These are phyloP conservation scores for Leptinotarsa texana DNA, from an alignment of 1,140 invertebrate genomes.

Conservation along the genomic window DNA sequence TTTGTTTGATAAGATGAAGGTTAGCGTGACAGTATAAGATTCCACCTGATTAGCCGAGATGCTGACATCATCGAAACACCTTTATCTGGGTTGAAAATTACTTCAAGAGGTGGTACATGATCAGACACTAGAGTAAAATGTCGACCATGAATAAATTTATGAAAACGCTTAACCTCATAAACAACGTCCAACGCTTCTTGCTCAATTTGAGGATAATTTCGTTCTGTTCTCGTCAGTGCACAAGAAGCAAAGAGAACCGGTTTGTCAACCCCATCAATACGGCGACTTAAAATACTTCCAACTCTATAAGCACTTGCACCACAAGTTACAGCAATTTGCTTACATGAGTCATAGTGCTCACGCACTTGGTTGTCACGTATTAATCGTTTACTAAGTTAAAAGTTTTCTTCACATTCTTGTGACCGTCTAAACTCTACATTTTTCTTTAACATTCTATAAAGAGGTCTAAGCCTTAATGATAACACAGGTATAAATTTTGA, in stretches of 20 bases:
- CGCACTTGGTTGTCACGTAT: slow-evolving; percentile 30
- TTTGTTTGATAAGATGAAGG: too few relatives aligned
- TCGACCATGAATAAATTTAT: slow-evolving; percentile 36
- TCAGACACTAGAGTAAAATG: slow-evolving; percentile 36
- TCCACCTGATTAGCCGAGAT: slow-evolving; percentile 27
- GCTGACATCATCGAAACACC: slow-evolving; percentile 23
- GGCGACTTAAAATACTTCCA: slow-evolving; percentile 51
- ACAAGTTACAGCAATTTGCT: slow-evolving; percentile 44
- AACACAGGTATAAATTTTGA: slow-evolving; percentile 29
- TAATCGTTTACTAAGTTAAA: slow-evolving; percentile 46
- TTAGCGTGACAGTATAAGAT: background rate
- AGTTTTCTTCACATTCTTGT: slow-evolving; percentile 44
- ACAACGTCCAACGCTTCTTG: slow-evolving; percentile 39
- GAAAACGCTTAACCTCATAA: slow-evolving; percentile 39
- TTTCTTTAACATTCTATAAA: slow-evolving; percentile 43
- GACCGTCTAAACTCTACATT: slow-evolving; percentile 47
- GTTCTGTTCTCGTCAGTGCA: slow-evolving; percentile 33
- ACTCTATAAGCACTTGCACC: slow-evolving; percentile 51
- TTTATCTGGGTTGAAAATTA: slow-evolving; percentile 33
- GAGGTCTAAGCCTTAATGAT: slow-evolving; percentile 50
- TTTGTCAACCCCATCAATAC: slow-evolving; percentile 44
- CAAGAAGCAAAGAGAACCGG: slow-evolving; percentile 52
- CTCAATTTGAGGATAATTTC: slow-evolving; percentile 39
- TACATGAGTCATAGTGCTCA: slow-evolving; percentile 44
- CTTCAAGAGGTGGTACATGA: slow-evolving; percentile 29